Evolutionary conservation across 2,797 vertebrate genomes (phyloP).

Genomic region (Spinus olivaceus): DNA sequence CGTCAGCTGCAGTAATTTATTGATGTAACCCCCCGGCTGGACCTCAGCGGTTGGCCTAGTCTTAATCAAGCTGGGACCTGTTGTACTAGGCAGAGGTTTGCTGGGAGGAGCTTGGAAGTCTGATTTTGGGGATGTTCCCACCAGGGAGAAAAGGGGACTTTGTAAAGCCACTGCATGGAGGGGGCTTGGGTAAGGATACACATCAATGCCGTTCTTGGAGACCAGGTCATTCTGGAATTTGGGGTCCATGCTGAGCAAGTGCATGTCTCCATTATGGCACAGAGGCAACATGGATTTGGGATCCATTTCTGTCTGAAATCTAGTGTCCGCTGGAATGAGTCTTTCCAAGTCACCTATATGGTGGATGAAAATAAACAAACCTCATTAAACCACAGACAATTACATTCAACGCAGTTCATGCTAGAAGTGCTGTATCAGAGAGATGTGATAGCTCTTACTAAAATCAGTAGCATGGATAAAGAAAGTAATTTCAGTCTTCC

Average conservation of each 20-base stretch:
- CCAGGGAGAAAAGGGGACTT: slow-evolving; percentile 86
- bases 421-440: background rate
- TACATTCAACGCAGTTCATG: background rate
- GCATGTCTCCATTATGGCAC: slow-evolving; percentile 51
- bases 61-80: slow-evolving; percentile 11
- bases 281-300: slow-evolving; percentile 44
- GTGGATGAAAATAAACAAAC: slow-evolving; percentile 24
- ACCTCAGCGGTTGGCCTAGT: slow-evolving; percentile 53
- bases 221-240: slow-evolving; percentile 88
- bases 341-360: slow-evolving; percentile 88
- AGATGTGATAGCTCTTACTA: background rate
- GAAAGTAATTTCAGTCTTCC: background rate
- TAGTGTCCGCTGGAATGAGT: slow-evolving; percentile 67
- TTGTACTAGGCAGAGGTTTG: background rate
- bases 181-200: slow-evolving; percentile 93
- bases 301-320: slow-evolving; percentile 70
- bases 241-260: slow-evolving; percentile 70
- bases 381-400: slow-evolving; percentile 28
- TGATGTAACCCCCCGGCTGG: slow-evolving; percentile 81
- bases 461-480: background rate
- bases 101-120: slow-evolving; percentile 20
- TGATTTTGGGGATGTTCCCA: slow-evolving; percentile 39
- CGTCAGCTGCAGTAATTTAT: slow-evolving; percentile 81
- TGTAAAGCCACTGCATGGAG: slow-evolving; percentile 94
- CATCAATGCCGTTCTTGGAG: slow-evolving; percentile 82